Percentiles rank a stretch among this genome's conserved stretches.
Evolutionary conservation across 2,113 vertebrate species (phyloP).

Genomic region (Glaucidium brasilianum): DNA sequence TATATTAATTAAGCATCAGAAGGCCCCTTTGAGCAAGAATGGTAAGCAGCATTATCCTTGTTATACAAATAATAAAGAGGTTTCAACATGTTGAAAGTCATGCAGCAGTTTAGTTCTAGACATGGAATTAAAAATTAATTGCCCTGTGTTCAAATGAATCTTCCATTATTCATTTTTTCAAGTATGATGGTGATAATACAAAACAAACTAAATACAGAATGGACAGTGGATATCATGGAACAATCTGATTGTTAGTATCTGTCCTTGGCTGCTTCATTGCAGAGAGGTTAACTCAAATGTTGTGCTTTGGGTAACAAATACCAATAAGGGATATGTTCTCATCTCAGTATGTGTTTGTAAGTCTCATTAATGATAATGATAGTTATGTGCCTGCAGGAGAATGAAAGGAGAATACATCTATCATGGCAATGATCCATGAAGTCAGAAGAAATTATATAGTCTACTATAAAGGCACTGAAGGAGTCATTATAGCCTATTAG

Average conservation of each 20-base stretch:
- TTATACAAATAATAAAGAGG: neutral
- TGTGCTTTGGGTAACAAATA: conserved; percentile 31
- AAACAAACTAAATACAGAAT: conserved; percentile 6
- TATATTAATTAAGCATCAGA: conserved; percentile 7
- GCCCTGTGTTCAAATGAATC: neutral
- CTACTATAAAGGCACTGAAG: conserved; percentile 10
- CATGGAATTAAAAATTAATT: conserved; percentile 19
- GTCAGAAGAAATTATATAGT: conserved; percentile 53
- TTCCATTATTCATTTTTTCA: neutral
- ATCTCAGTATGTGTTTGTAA: conserved; percentile 57
- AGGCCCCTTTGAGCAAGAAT: neutral
- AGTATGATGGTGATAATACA: conserved; percentile 5
- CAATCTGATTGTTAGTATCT: neutral
- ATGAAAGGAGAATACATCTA: conserved; percentile 21
- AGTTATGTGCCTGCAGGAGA: conserved; percentile 55
- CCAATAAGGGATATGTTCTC: conserved; percentile 20
- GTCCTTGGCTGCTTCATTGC: neutral
- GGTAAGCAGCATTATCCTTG: neutral
- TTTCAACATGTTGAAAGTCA: neutral
- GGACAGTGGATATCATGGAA: neutral
- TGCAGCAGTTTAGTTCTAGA: neutral
- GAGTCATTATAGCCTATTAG: conserved; percentile 56
- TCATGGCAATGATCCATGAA: conserved; percentile 67
- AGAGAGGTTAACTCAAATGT: conserved; percentile 28
- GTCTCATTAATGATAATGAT: conserved; percentile 59